phyloP scores from a whole-genome alignment of 2,113 vertebrate genomes.

The Colius striatus region DNA sequence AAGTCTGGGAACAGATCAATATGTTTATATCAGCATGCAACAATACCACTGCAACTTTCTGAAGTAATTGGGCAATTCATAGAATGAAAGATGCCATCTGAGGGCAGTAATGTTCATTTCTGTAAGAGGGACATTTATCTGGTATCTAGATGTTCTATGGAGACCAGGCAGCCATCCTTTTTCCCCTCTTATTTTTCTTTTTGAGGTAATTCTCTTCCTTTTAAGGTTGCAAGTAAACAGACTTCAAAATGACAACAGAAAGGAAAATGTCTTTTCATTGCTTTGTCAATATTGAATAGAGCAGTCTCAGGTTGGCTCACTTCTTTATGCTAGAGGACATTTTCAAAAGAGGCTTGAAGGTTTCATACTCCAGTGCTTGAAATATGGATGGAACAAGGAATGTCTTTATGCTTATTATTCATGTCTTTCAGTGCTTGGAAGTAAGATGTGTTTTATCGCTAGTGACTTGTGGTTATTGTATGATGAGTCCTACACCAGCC shows the following conservation, averaged over 20 bases:
- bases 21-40: slow-evolving; percentile 22
- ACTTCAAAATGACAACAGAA: slow-evolving; percentile 29
- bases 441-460: background rate
- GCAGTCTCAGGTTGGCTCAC: background rate
- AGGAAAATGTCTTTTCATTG: background rate
- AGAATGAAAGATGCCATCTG: slow-evolving; percentile 1
- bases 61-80: slow-evolving; percentile 45
- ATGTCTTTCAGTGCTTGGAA: background rate
- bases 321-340: background rate
- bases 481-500: background rate
- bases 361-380: background rate
- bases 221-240: slow-evolving; percentile 3
- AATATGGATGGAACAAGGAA: background rate
- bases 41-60: slow-evolving; percentile 1
- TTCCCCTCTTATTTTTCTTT: no score
- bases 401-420: background rate
- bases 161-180: background rate
- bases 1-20: slow-evolving; percentile 40
- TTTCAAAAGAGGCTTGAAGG: background rate
- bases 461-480: background rate
- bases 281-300: background rate
- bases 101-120: background rate
- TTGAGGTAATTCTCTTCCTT: background rate
- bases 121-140: background rate
- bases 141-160: background rate